These are phyloP conservation scores for Trachops cirrhosus DNA, from an alignment of 2,797 vertebrate species.

Conservation along the genomic window DNA sequence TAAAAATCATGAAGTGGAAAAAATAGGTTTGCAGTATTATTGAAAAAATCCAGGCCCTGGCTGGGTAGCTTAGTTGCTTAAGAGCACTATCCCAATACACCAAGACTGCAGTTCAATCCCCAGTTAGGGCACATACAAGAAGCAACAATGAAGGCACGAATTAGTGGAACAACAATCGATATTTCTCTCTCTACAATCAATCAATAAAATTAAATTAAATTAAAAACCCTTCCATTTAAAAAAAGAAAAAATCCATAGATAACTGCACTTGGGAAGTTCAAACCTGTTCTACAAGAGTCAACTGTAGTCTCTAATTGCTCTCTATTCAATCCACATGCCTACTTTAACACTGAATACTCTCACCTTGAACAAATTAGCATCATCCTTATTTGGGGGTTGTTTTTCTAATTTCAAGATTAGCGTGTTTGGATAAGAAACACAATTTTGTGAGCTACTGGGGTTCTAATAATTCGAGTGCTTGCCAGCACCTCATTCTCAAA, in stretches of 20 bases:
- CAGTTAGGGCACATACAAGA: too few species aligned
- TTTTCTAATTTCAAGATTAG: constrained; percentile 22
- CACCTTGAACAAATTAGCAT: constrained; percentile 1
- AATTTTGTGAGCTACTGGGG: neutral
- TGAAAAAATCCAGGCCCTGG: neutral
- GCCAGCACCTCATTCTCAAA: neutral
- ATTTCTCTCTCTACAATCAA: too few species aligned
- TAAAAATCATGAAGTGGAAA: neutral
- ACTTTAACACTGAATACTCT: neutral
- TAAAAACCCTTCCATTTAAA: too few species aligned
- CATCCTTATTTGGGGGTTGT: neutral
- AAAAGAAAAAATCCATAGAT: neutral
- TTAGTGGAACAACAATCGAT: too few species aligned
- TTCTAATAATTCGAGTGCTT: neutral
- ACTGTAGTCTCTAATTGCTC: neutral
- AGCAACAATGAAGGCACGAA: too few species aligned
- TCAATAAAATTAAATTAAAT: too few species aligned
- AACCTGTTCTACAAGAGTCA: neutral
- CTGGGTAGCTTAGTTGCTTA: too few species aligned
- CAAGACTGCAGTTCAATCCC: too few species aligned
- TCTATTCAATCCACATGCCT: neutral
- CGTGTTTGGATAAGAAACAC: neutral
- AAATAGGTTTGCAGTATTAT: neutral
- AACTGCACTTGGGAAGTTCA: neutral
- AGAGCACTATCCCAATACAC: too few species aligned